Base-by-base conservation (phyloP, 2,113 vertebrate genomes). In the Sialia sialis region DNA sequence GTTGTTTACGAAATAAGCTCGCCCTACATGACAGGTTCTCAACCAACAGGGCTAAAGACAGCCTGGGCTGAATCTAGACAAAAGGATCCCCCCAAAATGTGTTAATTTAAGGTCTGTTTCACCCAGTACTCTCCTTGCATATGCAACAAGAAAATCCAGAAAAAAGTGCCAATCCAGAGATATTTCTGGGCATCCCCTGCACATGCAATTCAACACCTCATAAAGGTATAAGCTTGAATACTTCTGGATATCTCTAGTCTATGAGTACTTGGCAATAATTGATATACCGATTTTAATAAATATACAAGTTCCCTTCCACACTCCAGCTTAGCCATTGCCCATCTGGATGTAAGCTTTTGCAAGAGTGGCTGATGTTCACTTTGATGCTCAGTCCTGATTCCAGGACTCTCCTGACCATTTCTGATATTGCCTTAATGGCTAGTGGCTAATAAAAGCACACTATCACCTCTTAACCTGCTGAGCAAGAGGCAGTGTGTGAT, bases 1-100 rank as follows among this genome's bases (percentile, higher is more conserved):
- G 8, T 75, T 90, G 36, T 91, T 92, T 84, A 51, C 26, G 34
- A 84, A 93, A 84, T 44, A 78, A 72, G 6, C 13, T 64, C 81
- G n/a, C 59, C n/a, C 60, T 52, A 67, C n/a, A 36, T 48, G 72
- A 67, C 32, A 29, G 6, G 21, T 68, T 81, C 52, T 84, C 39
- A 91, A 54, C 23, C 10, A 69, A 10, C 13, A 84, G 48, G 34
- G 10, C 20, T 82, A 21, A 64, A 79, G 54, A 62, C 46, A 77
- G 12, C 16, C 48, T 60, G 56, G 10, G 21, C 20, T 75, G 48
- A 75, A 39, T 30, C 46, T 43, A 62, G 21, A 84, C 21, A 59
- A 81, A 66, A 58, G 21, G 27, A 74, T 8, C 7, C 29, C 25
- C 16, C 18, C 49, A n/a, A 30, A 68, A 12, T 15, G 10, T 39